Base-by-base conservation (phyloP, 1,140 invertebrate species). In the Pogonognathellus flavescens region DNA sequence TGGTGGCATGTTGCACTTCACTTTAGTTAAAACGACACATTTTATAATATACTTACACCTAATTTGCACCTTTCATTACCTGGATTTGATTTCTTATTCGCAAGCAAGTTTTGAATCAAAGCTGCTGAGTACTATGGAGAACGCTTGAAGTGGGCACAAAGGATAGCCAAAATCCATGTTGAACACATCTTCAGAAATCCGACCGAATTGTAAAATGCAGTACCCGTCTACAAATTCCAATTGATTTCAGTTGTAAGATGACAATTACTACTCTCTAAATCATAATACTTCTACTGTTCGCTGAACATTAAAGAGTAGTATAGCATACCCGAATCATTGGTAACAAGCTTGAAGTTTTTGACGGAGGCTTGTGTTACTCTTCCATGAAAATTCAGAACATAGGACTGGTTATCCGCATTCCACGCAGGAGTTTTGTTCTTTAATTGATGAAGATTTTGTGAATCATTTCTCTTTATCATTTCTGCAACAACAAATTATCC, bases 301-400 rank as follows among this genome's bases (percentile, higher is more conserved):
- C n/a, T n/a, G n/a, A 16, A n/a, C 53, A 55, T 16, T 55, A 16
- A 59, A 18, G 10, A 59, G 14, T n/a, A 16, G 10, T 60, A 10
- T 60, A 1, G 16, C 8, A 4, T 70, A 76, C 70, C 70, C 1
- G 13, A n/a, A 8, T 41, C 70, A 16, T 76, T 50, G 96, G 90
- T 99, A 98, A 82, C 99, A 86, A 99, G 95, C 93, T 99, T 98
- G 92, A 99, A 99, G 92, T 99, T 99, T 91, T 99, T 99, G 0
- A 99, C 98, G 86, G 98, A 99, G 14, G 99, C 98, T 91, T 99
- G 97, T 0, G 98, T 99, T 0, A 99, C 99, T 86, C 99, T 92
- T 0, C 98, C 98, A 90, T 99, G 97, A 91, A 99, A 99, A 92
- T 99, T 99, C 2, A 99, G 93, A 2, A 99, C 98, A 91, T 99